Evolutionary conservation across 2,888 invertebrate species (phyloP).

Genomic region (Brachypterus glaber): DNA sequence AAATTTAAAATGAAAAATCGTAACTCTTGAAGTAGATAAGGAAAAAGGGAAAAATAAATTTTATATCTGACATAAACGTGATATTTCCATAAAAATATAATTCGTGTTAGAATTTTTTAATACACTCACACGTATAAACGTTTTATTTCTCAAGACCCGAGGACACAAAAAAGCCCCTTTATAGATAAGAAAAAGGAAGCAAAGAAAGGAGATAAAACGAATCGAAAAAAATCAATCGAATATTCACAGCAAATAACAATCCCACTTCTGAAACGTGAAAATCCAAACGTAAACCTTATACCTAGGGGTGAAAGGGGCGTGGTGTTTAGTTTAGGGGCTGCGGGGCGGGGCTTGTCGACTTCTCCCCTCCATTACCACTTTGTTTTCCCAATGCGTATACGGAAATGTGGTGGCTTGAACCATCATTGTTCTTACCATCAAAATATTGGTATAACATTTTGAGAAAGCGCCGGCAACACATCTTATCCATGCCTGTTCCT

Average conservation of each 20-base stretch:
- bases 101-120: too few relatives aligned
- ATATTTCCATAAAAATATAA: too few relatives aligned
- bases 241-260: constrained; percentile 28
- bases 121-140: too few relatives aligned
- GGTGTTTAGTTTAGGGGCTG: constrained; percentile 35
- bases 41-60: too few relatives aligned
- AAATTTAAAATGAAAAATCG: too few relatives aligned
- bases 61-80: too few relatives aligned
- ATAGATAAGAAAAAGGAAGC: neutral
- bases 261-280: constrained; percentile 32
- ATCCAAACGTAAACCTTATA: constrained; percentile 35
- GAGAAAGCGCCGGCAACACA: constrained; percentile 31
- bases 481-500: constrained; percentile 20
- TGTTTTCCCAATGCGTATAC: constrained; percentile 41
- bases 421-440: constrained; percentile 44
- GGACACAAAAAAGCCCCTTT: neutral
- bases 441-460: constrained; percentile 43
- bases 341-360: constrained; percentile 30
- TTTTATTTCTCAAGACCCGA: too few relatives aligned
- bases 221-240: constrained; percentile 33
- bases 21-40: too few relatives aligned
- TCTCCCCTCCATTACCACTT: constrained; percentile 38
- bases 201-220: neutral
- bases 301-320: constrained; percentile 34
- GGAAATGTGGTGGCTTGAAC: constrained; percentile 43